Percentiles rank a stretch among this genome's conserved stretches.
phyloP scores from a whole-genome alignment of 2,113 vertebrate species.

The Malurus alboscapulatus region DNA sequence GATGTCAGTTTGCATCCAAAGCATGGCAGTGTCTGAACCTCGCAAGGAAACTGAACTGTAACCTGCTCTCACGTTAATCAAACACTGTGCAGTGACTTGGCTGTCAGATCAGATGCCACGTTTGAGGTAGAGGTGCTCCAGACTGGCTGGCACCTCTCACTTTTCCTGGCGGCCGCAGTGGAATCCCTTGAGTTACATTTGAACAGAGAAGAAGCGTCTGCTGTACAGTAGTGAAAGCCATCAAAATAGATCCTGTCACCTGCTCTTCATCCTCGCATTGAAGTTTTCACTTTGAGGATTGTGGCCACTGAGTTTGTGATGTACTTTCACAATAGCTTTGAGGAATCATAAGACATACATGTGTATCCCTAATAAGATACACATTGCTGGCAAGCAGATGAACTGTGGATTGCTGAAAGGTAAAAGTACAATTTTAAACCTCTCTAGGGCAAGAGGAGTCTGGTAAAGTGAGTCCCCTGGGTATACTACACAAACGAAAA shows the following conservation, averaged over 20 bases:
- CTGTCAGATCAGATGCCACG: not conserved
- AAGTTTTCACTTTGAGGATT: not conserved
- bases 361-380: not conserved
- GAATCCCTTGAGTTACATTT: slow-evolving; percentile 8
- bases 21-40: slow-evolving; percentile 10
- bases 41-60: not conserved
- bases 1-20: slow-evolving; percentile 47
- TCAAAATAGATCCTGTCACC: not conserved
- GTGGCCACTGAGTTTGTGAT: not conserved
- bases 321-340: not conserved
- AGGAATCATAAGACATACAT: not conserved
- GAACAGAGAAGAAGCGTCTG: not conserved
- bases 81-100: not conserved
- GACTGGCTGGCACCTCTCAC: not conserved
- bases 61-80: slow-evolving; percentile 1
- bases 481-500: not conserved
- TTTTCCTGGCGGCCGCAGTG: not conserved
- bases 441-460: not conserved
- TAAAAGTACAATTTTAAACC: not conserved
- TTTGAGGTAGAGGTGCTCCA: slow-evolving; percentile 18
- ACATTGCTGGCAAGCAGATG: not conserved
- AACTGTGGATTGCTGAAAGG: slow-evolving; percentile 12
- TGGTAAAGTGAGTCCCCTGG: not conserved
- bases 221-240: not conserved
- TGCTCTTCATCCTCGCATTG: not conserved